These are phyloP conservation scores for Passer montanus DNA, from an alignment of 2,113 vertebrate genomes.

Conservation along the genomic window DNA sequence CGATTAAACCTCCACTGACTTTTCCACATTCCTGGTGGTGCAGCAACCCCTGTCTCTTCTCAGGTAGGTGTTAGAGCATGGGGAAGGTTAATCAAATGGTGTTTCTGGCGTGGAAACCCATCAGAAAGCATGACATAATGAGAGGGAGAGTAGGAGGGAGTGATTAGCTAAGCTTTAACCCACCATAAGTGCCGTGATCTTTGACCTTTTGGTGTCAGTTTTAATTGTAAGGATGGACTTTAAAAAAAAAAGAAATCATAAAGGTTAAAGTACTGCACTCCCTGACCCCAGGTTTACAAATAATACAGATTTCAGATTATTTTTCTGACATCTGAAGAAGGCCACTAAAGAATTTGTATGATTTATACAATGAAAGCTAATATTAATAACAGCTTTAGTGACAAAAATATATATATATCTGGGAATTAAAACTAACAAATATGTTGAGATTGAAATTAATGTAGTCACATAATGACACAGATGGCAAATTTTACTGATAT, in stretches of 20 bases:
- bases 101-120: neutral
- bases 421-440: conserved; percentile 63
- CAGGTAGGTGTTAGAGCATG: neutral
- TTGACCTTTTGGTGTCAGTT: conserved; percentile 4
- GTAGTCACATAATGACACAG: conserved; percentile 61
- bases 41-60: conserved; percentile 20
- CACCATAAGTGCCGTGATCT: neutral
- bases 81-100: neutral
- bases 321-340: neutral
- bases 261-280: neutral
- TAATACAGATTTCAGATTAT: neutral
- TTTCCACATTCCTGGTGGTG: conserved; percentile 71
- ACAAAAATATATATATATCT: neutral
- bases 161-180: conserved; percentile 19
- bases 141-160: neutral
- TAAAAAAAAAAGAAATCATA: neutral
- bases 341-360: neutral
- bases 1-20: conserved; percentile 78
- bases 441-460: conserved; percentile 49
- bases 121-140: neutral
- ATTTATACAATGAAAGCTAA: neutral
- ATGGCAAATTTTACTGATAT: conserved; percentile 71
- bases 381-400: neutral
- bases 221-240: neutral
- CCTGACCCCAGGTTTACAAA: neutral